A percentile compares a stretch with the other conserved stretches of the same genome.
Conservation (phyloP, 2,888 invertebrate genomes). For the Ptycholaimellus sp. region DNA sequence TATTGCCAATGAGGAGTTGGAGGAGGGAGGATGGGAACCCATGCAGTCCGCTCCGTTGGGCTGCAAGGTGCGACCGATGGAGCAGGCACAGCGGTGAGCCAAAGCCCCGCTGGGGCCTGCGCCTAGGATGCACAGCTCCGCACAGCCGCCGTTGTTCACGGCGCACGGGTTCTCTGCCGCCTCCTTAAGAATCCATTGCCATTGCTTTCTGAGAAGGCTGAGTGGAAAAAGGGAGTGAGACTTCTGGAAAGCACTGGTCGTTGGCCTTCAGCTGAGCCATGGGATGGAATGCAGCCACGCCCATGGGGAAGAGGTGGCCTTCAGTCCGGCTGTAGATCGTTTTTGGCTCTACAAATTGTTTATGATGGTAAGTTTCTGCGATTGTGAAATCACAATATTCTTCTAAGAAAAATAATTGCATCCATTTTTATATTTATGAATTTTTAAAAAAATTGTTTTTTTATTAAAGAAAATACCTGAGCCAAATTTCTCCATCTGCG, state of each 20-base stretch:
- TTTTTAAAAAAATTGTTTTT: not conserved
- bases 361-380: not conserved
- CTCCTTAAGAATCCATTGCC: no score
- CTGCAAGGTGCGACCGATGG: conserved; percentile 54
- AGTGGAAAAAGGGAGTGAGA: no score
- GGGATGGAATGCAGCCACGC: conserved; percentile 21
- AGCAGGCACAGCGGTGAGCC: conserved; percentile 50
- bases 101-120: conserved; percentile 42
- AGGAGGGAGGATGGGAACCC: not conserved
- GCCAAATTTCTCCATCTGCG: conserved; percentile 23
- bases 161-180: no score
- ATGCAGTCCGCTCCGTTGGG: conserved; percentile 58
- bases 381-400: not conserved
- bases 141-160: conserved; percentile 67
- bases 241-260: no score
- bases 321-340: no score
- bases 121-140: conserved; percentile 75
- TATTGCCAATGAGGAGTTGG: conserved; percentile 10
- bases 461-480: no score
- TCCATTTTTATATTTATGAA: not conserved
- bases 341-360: conserved; percentile 10
- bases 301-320: conserved; percentile 24
- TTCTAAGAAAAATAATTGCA: not conserved
- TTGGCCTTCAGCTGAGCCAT: conserved; percentile 22
- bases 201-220: no score